Evolutionary conservation across 2,113 vertebrate genomes (phyloP).

Genomic region (Chloroceryle aenea): DNA sequence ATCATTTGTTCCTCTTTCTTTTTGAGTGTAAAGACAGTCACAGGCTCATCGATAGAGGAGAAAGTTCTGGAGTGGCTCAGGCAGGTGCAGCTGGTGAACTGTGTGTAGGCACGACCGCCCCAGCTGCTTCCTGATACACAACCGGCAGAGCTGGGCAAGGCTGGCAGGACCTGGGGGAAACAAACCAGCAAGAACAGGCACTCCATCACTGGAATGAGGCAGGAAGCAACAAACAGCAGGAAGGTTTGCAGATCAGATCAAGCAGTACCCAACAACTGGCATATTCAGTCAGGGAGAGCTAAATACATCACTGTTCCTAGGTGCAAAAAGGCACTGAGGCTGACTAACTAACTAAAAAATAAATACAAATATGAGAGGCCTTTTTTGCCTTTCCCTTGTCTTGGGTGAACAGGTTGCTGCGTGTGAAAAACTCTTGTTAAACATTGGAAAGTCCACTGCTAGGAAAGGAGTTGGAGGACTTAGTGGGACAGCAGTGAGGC

Average conservation of each 20-base stretch:
- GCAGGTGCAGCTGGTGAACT: constrained; percentile 80
- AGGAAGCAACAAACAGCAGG: neutral
- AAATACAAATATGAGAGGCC: neutral
- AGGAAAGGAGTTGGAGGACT: neutral
- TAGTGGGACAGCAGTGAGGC: fast-evolving
- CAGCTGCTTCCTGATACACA: constrained; percentile 83
- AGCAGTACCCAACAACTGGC: neutral
- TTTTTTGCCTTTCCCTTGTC: neutral
- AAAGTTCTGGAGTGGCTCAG: constrained; percentile 83
- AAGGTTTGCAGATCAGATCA: neutral
- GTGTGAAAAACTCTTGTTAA: neutral
- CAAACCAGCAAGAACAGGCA: neutral
- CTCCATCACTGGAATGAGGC: neutral
- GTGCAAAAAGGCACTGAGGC: neutral
- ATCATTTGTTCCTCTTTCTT: neutral
- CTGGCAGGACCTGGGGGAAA: constrained; percentile 79
- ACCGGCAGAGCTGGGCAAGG: constrained; percentile 86
- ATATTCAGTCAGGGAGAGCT: neutral
- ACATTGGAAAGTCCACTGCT: fast-evolving
- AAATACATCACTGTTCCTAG: neutral
- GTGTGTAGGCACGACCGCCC: constrained; percentile 80
- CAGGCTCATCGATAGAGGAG: constrained; percentile 83
- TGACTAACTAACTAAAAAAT: neutral
- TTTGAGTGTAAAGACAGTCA: neutral
- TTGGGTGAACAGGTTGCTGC: neutral